Conservation (phyloP, 92 coral and sea anemone genomes). For the Ricordea florida region DNA sequence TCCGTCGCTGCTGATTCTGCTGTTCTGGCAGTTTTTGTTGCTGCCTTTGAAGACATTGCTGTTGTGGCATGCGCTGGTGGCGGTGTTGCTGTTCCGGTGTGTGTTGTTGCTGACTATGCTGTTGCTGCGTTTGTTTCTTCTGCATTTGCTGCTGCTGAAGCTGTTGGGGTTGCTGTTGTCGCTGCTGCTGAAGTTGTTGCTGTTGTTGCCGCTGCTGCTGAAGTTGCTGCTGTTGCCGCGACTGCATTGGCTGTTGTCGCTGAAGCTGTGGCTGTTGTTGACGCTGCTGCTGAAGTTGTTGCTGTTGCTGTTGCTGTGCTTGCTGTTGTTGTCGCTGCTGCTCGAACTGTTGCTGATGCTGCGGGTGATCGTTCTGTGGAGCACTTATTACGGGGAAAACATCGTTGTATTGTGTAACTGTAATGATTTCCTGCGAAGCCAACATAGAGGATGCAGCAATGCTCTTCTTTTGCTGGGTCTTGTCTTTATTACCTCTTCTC, state of each 20-base stretch:
- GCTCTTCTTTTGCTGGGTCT: conserved; percentile 10
- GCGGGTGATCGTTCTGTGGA: too few relatives aligned
- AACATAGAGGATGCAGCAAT: conserved; percentile 12
- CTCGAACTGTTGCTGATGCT: too few relatives aligned
- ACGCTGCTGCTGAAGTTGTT: neutral
- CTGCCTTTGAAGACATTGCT: neutral
- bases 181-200: neutral
- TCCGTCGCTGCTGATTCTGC: neutral
- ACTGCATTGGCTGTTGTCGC: neutral
- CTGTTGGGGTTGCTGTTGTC: neutral
- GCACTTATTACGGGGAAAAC: conserved; percentile 24
- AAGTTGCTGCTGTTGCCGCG: neutral
- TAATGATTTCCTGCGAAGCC: neutral
- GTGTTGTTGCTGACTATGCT: neutral
- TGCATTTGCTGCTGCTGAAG: neutral
- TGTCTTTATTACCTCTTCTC: neutral
- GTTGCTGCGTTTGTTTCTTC: neutral
- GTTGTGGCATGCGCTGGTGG: neutral
- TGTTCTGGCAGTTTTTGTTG: neutral
- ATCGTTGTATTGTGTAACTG: neutral
- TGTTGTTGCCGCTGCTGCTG: neutral
- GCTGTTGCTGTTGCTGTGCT: neutral
- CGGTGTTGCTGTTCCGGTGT: neutral
- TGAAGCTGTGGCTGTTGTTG: neutral
- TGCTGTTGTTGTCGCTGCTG: neutral